Evolutionary conservation across 2,888 invertebrate species (phyloP), one percentile per base, ranked within the genome.

Genomic region (Myopa tessellatipennis): DNA sequence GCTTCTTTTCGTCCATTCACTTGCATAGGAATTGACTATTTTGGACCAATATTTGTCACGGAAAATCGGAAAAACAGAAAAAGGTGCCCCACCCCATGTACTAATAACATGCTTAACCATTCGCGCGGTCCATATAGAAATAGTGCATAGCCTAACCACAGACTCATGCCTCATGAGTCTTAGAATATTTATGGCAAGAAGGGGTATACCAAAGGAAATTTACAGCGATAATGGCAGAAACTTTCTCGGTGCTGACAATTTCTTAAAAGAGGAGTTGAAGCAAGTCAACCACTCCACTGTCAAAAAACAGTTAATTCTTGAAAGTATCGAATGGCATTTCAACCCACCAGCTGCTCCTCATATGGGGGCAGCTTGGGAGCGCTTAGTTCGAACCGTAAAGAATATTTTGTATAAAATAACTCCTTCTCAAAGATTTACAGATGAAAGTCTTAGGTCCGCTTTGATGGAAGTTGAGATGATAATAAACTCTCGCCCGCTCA

Each of bases 401-500:
- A 69, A 38, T 7, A 72, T 76, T 4, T 18, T 77, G 45, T 77
- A 77, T 38, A 67, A 58, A 45, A 77, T 79, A 12, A 77, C 75
- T 3, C 79, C 74, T 8, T 68, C 70, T 36, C 60, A 60, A 8
- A 77, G 61, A 10, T 16, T 78, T 4, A 78, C 52, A 26, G 78
- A 78, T 58, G 71, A 78, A 18, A 78, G 55, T n/a, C 12, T 72
- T 14, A 45, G 72, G 52, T 76, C 68, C 36, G 12, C 79, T 38
- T 74, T 81, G 8, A 14, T 80, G 4, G 76, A 80, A 65, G 79
- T 79, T 3, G 78, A 82, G 72, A 78, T 65, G 58, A 79, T 80
- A 40, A 12, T 80, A 2, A 81, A 80, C 70, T 67, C 74, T 36
- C 73, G 81, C 26, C 79, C 78, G 45, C 79, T 82, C 10, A 81